A percentile compares a stretch with the other conserved stretches of the same genome.
These are phyloP conservation scores for Psettodes erumei DNA, from an alignment of 2,113 vertebrate species.

Conservation along the genomic window DNA sequence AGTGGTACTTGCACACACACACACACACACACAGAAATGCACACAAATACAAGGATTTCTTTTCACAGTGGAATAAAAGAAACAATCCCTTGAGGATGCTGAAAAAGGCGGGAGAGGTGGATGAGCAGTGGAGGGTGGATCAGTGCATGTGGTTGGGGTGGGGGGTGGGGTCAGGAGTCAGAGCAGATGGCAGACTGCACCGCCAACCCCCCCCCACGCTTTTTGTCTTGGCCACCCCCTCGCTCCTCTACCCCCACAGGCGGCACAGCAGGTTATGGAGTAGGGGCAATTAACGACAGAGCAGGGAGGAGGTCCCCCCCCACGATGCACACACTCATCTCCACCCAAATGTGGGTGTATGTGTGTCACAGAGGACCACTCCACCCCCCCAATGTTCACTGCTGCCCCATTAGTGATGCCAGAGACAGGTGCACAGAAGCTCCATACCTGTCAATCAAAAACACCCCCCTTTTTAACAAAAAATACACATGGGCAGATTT, in stretches of 20 bases:
- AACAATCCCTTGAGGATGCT: constrained; percentile 28
- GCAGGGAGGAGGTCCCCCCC: constrained; percentile 38
- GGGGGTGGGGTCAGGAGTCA: constrained; percentile 83
- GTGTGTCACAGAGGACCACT: constrained; percentile 67
- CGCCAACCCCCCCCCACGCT: constrained; percentile 5
- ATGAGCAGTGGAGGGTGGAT: constrained; percentile 27
- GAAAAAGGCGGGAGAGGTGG: constrained; percentile 58
- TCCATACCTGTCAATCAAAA: constrained; percentile 66
- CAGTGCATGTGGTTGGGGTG: constrained; percentile 18
- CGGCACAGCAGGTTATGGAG: constrained; percentile 71
- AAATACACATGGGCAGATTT: neutral
- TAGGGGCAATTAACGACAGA: constrained; percentile 72
- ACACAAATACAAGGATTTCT: constrained; percentile 17
- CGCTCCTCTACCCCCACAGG: constrained; percentile 40
- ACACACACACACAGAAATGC: neutral
- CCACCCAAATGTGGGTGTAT: constrained; percentile 36
- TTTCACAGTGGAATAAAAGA: constrained; percentile 49
- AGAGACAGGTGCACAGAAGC: constrained; percentile 50
- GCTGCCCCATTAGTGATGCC: constrained; percentile 65
- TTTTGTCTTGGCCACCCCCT: neutral
- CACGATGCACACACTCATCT: constrained; percentile 7
- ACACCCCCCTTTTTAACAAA: neutral
- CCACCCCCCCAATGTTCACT: constrained; percentile 56
- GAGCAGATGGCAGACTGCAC: constrained; percentile 87
- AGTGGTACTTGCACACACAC: neutral